Evolutionary conservation across 2,113 vertebrate genomes (phyloP), one percentile per base, ranked within the genome.

Genomic region (Toxostoma redivivum): DNA sequence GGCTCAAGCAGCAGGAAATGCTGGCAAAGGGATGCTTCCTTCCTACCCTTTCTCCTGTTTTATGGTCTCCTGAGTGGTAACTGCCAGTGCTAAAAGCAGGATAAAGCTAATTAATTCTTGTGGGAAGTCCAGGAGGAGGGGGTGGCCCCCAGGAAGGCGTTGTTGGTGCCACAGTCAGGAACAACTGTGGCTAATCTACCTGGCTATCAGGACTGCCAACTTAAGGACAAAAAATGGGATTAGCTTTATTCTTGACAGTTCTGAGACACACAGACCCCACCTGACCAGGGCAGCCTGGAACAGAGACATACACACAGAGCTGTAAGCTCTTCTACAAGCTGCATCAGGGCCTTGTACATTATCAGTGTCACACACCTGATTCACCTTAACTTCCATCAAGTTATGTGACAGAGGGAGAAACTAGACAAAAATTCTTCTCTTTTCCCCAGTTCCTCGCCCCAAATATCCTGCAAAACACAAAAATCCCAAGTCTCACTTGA

Each of bases 11-110:
- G 57, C 81, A 91, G 94, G 93, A 96, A 95, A 38, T 8, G 12
- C 66, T 93, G 73, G 87, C 87, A 85, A 62, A 85, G 35, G 27
- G 77, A 51, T 10, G 24, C 87, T 94, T 93, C 93, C 94, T 94
- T 91, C 91, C 93, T 81, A 10, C 33, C 77, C 80, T 94, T 86
- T 91, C 88, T 89, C 69, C 79, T 51, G 9, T 24, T 92, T 56
- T 64, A 15, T 35, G 25, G 61, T 48, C 61, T 53, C 69, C 28
- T 56, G 19, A n/a, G 19, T 27, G 8, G 21, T 53, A 66, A 13
- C 58, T 92, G 71, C 28, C 72, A 73, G 58, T 0, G 0, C 30
- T 38, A 21, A 62, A 84, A 72, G 53, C 83, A 90, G 87, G 62
- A 92, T 56, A 79, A 79, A 61, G 62, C 37, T 47, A 30, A 93